phyloP scores from a whole-genome alignment of 2,797 vertebrate species.

The Gastrophryne carolinensis region DNA sequence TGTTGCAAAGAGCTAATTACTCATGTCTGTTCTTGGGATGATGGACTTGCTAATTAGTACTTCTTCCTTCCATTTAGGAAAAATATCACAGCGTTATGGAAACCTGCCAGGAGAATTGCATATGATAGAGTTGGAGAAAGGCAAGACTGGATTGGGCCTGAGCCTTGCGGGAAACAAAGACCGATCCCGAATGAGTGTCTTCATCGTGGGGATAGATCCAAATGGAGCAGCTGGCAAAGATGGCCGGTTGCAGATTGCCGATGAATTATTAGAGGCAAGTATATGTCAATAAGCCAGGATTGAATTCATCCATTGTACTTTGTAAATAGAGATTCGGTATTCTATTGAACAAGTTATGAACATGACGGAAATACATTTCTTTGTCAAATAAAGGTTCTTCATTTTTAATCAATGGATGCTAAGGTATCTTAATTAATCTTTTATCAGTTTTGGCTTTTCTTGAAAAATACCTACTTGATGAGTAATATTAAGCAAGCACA shows the following conservation, averaged over 20 bases:
- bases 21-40: slow-evolving; percentile 42
- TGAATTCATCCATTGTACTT: slow-evolving; percentile 35
- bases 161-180: slow-evolving; percentile 96
- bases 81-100: slow-evolving; percentile 82
- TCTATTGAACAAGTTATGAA: slow-evolving; percentile 3
- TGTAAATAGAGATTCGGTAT: slow-evolving; percentile 20
- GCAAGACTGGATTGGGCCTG: slow-evolving; percentile 88
- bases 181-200: slow-evolving; percentile 93
- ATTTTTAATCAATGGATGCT: neutral
- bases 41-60: slow-evolving; percentile 46
- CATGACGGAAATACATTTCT: slow-evolving; percentile 9
- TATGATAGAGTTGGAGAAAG: slow-evolving; percentile 93
- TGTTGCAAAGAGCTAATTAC: slow-evolving; percentile 48
- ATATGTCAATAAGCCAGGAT: slow-evolving; percentile 42
- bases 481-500: neutral
- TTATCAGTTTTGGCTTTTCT: neutral
- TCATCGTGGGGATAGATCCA: slow-evolving; percentile 93
- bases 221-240: slow-evolving; percentile 88
- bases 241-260: slow-evolving; percentile 84
- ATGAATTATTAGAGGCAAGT: slow-evolving; percentile 93
- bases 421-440: slow-evolving; percentile 1
- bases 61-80: slow-evolving; percentile 70
- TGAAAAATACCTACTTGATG: neutral
- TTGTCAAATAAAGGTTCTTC: neutral
- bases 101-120: slow-evolving; percentile 82